Evolutionary conservation across 2,113 vertebrate species (phyloP).

Genomic region (Rhagologus leucostigma): DNA sequence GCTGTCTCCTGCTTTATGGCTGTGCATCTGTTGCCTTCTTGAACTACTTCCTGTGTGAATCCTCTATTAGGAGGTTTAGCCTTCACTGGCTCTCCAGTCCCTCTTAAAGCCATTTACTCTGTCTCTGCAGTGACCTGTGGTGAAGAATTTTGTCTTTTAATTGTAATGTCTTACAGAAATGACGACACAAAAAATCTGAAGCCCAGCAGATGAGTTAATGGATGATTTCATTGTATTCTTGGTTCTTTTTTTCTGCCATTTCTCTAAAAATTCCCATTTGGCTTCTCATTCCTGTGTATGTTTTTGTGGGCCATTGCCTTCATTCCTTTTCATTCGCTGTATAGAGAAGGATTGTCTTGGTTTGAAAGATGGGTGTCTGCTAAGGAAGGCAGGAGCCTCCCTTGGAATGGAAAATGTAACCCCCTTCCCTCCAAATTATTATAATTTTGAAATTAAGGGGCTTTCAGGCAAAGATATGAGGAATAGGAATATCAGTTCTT

Average conservation of each 20-base stretch:
- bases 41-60: neutral
- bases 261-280: neutral
- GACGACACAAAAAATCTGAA: accelerated
- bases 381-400: too few relatives aligned
- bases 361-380: too few relatives aligned
- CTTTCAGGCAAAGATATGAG: too few relatives aligned
- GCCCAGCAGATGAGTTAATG: neutral
- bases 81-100: neutral
- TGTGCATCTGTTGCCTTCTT: neutral
- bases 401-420: too few relatives aligned
- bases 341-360: neutral
- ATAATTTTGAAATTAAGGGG: too few relatives aligned
- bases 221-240: neutral
- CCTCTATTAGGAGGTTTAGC: neutral
- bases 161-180: neutral
- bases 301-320: neutral
- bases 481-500: too few relatives aligned
- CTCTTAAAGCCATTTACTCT: neutral
- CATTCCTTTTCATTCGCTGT: neutral
- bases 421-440: too few relatives aligned
- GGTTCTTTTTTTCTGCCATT: neutral
- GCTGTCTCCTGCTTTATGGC: neutral
- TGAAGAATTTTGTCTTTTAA: neutral
- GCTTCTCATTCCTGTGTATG: neutral
- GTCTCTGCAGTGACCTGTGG: neutral